These are phyloP conservation scores for Girardinus metallicus DNA, from an alignment of 2,797 vertebrate genomes.

Conservation along the genomic window DNA sequence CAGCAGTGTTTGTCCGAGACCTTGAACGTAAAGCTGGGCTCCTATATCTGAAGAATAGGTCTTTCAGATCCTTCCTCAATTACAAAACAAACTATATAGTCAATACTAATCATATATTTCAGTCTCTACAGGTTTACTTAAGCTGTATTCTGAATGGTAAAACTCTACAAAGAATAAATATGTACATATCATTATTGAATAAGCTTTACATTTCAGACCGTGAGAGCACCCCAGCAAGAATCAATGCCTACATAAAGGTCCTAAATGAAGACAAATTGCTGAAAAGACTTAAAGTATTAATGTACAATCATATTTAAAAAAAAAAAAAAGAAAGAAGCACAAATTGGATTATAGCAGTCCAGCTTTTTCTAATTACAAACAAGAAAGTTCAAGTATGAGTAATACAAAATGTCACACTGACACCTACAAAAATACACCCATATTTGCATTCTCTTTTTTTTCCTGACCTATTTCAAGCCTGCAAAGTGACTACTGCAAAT, in stretches of 20 bases:
- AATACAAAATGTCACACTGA: constrained; percentile 17
- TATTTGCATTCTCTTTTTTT: constrained; percentile 34
- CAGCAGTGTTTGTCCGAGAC: constrained; percentile 52
- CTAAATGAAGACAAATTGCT: background rate
- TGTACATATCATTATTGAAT: background rate
- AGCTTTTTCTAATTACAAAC: background rate
- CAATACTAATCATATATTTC: background rate
- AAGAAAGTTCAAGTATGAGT: constrained; percentile 4
- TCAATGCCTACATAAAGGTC: background rate
- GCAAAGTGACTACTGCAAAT: constrained; percentile 26
- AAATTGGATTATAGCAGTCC: background rate
- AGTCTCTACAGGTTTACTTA: constrained; percentile 1
- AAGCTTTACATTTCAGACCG: background rate
- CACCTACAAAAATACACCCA: constrained; percentile 9
- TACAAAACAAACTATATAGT: constrained; percentile 27
- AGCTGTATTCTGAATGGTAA: background rate
- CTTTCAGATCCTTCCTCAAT: constrained; percentile 25
- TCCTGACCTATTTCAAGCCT: constrained; percentile 49
- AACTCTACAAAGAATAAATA: background rate
- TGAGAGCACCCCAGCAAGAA: background rate
- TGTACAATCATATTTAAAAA: background rate
- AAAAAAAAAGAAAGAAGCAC: background rate
- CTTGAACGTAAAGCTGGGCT: constrained; percentile 30
- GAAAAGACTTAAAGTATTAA: background rate
- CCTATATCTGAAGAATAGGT: constrained; percentile 28